These are phyloP conservation scores for Pteria penguin DNA, from an alignment of 2,888 invertebrate species.

Conservation along the genomic window DNA sequence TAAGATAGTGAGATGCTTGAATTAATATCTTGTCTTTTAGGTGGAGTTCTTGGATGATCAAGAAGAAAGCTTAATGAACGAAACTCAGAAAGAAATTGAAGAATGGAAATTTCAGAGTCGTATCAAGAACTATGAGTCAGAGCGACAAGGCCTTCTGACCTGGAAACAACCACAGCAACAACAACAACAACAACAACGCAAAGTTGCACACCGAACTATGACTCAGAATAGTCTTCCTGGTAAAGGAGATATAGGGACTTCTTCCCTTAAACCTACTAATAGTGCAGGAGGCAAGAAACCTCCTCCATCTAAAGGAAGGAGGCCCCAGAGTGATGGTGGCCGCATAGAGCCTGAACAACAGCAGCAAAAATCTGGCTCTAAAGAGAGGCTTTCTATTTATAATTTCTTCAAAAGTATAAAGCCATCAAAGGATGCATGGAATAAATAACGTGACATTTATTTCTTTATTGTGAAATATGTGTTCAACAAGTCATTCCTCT, in stretches of 20 bases:
- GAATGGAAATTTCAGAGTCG: constrained; percentile 59
- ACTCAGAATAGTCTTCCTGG: constrained; percentile 37
- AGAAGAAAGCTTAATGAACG: constrained; percentile 62
- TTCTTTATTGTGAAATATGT: constrained; percentile 2
- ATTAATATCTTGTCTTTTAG: constrained; percentile 47
- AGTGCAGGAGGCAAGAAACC: constrained; percentile 31
- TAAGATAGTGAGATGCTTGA: no score
- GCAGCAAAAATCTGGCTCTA: constrained; percentile 40
- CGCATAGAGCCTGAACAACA: constrained; percentile 36
- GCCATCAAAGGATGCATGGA: constrained; percentile 63
- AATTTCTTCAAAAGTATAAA: constrained; percentile 59
- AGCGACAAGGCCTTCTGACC: constrained; percentile 53
- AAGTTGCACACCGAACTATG: constrained; percentile 32
- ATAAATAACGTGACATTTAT: constrained; percentile 26
- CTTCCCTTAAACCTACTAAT: constrained; percentile 11
- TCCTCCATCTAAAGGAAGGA: constrained; percentile 29
- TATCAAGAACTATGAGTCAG: constrained; percentile 55
- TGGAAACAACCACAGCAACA: constrained; percentile 44
- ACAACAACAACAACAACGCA: constrained; percentile 36
- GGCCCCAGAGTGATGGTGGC: constrained; percentile 64
- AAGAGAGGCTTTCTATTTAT: constrained; percentile 49
- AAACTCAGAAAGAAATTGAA: constrained; percentile 62
- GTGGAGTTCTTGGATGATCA: constrained; percentile 63
- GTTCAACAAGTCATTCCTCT: not conserved
- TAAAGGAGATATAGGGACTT: constrained; percentile 29